Evolutionary conservation across 2,113 vertebrate genomes (phyloP).

Genomic region (Gymnarchus niloticus): DNA sequence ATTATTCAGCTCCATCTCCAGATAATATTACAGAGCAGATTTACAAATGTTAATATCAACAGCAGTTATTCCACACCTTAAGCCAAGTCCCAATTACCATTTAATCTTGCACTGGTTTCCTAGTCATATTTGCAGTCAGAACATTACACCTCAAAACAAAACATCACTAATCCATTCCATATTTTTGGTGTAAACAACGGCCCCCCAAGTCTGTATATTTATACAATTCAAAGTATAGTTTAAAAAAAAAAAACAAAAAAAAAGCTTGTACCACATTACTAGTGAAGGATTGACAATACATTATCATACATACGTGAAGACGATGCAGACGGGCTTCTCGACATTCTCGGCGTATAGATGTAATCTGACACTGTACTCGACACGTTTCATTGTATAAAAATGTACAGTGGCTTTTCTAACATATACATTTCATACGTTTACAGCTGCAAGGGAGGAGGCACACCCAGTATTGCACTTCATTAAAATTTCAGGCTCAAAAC

Average conservation of each 20-base stretch:
- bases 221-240: constrained; percentile 1
- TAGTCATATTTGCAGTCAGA: neutral
- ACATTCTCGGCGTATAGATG: constrained; percentile 51
- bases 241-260: constrained; percentile 37
- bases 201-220: constrained; percentile 31
- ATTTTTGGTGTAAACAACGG: constrained; percentile 60
- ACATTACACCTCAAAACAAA: constrained; percentile 30
- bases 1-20: constrained; percentile 70
- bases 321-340: constrained; percentile 48
- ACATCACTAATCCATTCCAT: constrained; percentile 27
- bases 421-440: constrained; percentile 99
- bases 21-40: constrained; percentile 71
- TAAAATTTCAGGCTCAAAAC: constrained; percentile 99
- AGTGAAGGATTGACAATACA: constrained; percentile 43
- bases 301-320: constrained; percentile 45
- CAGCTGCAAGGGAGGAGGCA: constrained; percentile 99
- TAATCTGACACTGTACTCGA: constrained; percentile 51
- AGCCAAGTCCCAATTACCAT: constrained; percentile 19
- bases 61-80: constrained; percentile 59
- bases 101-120: constrained; percentile 10
- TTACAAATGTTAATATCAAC: constrained; percentile 68
- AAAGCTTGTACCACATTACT: constrained; percentile 42
- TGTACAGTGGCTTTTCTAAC: constrained; percentile 99
- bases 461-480: constrained; percentile 99
- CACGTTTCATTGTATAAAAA: constrained; percentile 96